phyloP scores from a whole-genome alignment of 2,113 vertebrate genomes.

The Lichenostomus cassidix region DNA sequence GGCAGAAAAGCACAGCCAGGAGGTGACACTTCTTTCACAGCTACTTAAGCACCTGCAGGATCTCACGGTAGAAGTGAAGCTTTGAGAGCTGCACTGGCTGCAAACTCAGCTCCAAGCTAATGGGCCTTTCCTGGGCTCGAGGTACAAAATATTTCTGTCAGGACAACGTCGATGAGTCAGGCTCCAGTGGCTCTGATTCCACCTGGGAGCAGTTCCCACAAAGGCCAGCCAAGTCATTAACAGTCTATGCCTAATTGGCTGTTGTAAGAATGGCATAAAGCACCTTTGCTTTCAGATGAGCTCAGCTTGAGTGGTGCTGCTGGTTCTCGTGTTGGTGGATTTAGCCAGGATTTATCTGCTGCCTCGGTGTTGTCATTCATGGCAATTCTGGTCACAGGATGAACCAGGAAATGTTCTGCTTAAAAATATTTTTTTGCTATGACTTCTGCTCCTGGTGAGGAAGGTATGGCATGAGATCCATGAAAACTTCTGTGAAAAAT shows the following conservation, averaged over 20 bases:
- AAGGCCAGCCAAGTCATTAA: constrained; percentile 46
- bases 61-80: background rate
- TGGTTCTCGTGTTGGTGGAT: background rate
- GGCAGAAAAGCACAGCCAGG: background rate
- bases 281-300: background rate
- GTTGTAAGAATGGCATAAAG: background rate
- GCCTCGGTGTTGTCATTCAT: background rate
- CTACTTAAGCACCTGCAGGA: background rate
- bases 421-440: background rate
- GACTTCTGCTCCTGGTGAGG: background rate
- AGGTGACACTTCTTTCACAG: background rate
- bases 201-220: constrained; percentile 23
- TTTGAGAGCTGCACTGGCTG: background rate
- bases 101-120: background rate
- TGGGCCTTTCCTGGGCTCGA: background rate
- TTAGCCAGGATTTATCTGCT: background rate
- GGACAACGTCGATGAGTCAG: background rate
- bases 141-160: background rate
- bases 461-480: background rate
- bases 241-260: constrained; percentile 29
- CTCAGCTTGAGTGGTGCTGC: background rate
- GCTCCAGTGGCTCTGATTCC: background rate
- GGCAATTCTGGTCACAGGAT: background rate
- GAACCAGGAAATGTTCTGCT: background rate
- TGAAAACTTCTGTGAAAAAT: background rate